Base-by-base conservation (phyloP, 2,113 vertebrate genomes). In the Pleuronectes platessa region DNA sequence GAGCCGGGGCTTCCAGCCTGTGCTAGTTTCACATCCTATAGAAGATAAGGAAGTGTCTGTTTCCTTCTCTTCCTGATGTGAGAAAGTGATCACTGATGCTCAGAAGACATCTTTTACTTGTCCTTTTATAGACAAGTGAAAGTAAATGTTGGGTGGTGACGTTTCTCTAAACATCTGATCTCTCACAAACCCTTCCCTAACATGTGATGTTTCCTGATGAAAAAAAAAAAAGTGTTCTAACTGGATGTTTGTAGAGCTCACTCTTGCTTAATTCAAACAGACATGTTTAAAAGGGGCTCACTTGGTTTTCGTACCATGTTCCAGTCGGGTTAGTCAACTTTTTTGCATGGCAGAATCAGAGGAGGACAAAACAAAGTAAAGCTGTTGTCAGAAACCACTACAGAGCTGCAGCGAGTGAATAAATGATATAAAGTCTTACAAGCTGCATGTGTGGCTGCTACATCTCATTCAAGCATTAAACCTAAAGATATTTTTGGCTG, bases 1-100 rank as follows among this genome's bases (percentile, higher is more conserved):
- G 62, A 84, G 78, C 82, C 66, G 4, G 58, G 24, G 70, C 71
- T 56, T 76, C 54, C 71, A 17, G 12, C n/a, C 68, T 37, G 61
- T 76, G 74, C 53, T 86, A 73, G 60, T 86, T 84, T 89, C 82
- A 79, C 82, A 76, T 88, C 86, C 71, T 62, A 49, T 76, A 66
- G 21, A 82, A 67, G 55, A 79, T 15, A 20, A 73, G 63, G 71
- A 86, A 81, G 69, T 55, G 68, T 31, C 31, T 79, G 58, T 68
- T 88, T 90, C 87, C 74, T 66, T 61, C 61, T 81, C 55, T 55
- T 59, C 56, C 69, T n/a, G 15, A 37, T 72, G 74, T 45, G 79
- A 83, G 71, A 60, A 89, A 71, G 63, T 69, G 35, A 78, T 84
- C 78, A 60, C 80, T 71, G 62, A 79, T 49, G 14, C 35, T 24